Conservation (phyloP, 2,888 invertebrate genomes). For the Drosophila borborema region DNA sequence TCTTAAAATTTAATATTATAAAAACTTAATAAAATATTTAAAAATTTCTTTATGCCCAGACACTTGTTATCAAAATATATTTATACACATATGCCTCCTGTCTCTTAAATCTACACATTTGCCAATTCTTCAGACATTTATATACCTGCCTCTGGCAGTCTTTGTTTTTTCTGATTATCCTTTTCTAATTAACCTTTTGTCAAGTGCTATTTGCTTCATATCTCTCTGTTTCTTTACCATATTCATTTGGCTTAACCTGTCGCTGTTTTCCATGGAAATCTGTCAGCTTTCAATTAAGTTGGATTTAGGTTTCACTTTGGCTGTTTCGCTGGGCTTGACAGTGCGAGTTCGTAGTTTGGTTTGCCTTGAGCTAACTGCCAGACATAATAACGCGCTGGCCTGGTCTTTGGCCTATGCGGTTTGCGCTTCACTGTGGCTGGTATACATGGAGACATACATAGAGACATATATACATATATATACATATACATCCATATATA, state of each 20-base stretch:
- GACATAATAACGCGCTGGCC: constrained; percentile 15
- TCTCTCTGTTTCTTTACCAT: background rate
- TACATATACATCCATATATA: constrained; percentile 1
- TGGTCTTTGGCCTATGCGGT: constrained; percentile 44
- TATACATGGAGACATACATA: background rate
- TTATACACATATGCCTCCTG: too few species aligned
- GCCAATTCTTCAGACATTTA: background rate
- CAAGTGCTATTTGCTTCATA: background rate
- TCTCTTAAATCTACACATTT: too few species aligned
- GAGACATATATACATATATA: background rate
- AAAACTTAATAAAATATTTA: too few species aligned
- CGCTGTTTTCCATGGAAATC: constrained; percentile 29
- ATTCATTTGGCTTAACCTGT: background rate
- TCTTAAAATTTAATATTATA: too few species aligned
- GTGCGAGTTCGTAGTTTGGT: constrained; percentile 33
- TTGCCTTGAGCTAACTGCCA: constrained; percentile 38
- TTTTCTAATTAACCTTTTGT: constrained; percentile 1
- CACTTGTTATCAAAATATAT: too few species aligned
- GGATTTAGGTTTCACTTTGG: constrained; percentile 44
- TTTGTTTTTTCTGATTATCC: background rate
- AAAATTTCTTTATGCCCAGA: too few species aligned
- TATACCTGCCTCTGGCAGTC: background rate
- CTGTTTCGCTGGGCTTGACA: constrained; percentile 13
- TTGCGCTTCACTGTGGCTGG: constrained; percentile 7
- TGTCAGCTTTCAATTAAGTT: constrained; percentile 51